Percentiles rank a stretch among this genome's conserved stretches.
Evolutionary conservation across 2,888 invertebrate genomes (phyloP).

Genomic region (Autographa gamma): DNA sequence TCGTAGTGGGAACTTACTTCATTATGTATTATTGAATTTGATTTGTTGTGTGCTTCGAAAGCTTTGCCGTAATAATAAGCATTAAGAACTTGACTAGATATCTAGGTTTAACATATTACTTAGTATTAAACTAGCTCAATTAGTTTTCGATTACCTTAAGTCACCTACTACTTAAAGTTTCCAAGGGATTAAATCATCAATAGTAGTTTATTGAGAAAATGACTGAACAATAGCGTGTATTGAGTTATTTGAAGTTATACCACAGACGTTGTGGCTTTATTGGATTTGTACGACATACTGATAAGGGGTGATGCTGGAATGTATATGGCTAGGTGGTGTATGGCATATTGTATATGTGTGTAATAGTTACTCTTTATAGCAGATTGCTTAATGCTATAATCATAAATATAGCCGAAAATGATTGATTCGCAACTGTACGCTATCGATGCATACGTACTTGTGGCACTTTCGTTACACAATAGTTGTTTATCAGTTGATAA

Average conservation of each 20-base stretch:
- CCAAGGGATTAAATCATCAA: background rate
- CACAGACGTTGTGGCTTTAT: background rate
- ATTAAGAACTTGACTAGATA: background rate
- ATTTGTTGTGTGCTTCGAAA: background rate
- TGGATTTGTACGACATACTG: background rate
- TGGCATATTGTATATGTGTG: background rate
- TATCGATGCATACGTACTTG: too few relatives aligned
- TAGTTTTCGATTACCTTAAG: background rate
- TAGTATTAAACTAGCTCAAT: background rate
- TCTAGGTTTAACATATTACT: background rate
- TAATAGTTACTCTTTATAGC: background rate
- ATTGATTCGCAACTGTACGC: too few relatives aligned
- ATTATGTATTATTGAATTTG: too few relatives aligned
- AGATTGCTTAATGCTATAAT: too few relatives aligned
- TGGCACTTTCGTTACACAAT: too few relatives aligned
- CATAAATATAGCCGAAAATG: too few relatives aligned
- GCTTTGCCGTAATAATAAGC: background rate
- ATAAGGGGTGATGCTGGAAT: background rate
- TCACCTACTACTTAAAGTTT: background rate
- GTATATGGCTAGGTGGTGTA: background rate
- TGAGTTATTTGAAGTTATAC: background rate
- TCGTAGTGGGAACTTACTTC: too few relatives aligned
- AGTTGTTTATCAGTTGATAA: too few relatives aligned
- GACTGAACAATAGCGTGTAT: background rate
- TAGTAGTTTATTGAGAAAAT: background rate